Evolutionary conservation across 2,797 vertebrate genomes (phyloP).

Genomic region (Aselliscus stoliczkanus): DNA sequence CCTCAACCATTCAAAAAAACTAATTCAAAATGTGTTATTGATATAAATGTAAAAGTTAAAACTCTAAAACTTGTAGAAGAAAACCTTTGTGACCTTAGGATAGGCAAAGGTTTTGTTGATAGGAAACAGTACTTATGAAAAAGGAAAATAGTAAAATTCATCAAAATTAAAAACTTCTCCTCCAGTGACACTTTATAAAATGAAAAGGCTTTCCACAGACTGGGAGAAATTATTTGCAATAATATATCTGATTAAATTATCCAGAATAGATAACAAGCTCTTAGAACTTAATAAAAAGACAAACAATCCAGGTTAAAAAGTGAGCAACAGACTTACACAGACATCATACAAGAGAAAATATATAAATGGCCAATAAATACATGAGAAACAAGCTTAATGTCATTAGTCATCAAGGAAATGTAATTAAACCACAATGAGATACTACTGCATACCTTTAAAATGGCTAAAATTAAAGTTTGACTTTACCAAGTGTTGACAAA

Average conservation of each 20-base stretch:
- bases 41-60: constrained; percentile 6
- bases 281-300: constrained; percentile 24
- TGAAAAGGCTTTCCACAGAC: not conserved
- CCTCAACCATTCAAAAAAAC: not conserved
- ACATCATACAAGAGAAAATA: not conserved
- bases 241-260: not conserved
- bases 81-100: not conserved
- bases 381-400: not conserved
- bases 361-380: not conserved
- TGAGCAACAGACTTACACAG: not conserved
- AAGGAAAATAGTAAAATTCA: not conserved
- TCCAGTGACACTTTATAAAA: not conserved
- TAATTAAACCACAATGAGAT: not conserved
- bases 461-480: not conserved
- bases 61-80: not conserved
- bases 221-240: not conserved
- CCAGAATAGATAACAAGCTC: not conserved
- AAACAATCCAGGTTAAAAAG: not conserved
- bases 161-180: not conserved
- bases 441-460: not conserved
- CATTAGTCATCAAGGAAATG: not conserved
- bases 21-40: not conserved
- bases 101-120: not conserved
- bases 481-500: not conserved
- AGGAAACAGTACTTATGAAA: not conserved